phyloP scores from a whole-genome alignment of 2,113 vertebrate species.

The Myxocyprinus asiaticus region DNA sequence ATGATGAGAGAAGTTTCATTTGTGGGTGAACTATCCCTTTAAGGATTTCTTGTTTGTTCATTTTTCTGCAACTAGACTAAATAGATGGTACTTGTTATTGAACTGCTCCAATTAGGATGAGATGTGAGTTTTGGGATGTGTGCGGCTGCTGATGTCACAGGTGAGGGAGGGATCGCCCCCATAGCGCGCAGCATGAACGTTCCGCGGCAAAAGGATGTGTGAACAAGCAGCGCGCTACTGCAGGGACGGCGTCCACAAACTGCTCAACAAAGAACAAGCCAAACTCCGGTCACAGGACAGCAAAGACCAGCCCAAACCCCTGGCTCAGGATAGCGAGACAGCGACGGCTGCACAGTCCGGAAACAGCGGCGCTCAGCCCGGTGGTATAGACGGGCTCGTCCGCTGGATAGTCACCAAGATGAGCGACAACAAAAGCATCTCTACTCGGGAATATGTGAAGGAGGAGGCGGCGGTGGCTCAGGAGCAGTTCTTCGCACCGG shows the following conservation, averaged over 20 bases:
- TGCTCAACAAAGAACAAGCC: conserved; percentile 90
- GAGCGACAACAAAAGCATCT: conserved; percentile 89
- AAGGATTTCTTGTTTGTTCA: not conserved
- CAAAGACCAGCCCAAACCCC: conserved; percentile 72
- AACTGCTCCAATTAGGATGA: conserved; percentile 8
- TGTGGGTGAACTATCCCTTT: not conserved
- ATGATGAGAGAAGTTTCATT: too few species aligned
- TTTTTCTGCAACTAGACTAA: not conserved
- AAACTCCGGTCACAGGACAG: conserved; percentile 81
- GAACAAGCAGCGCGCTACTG: conserved; percentile 97
- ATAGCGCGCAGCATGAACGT: conserved; percentile 81
- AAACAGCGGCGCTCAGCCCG: conserved; percentile 81
- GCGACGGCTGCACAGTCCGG: conserved; percentile 82
- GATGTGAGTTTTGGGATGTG: conserved; percentile 61
- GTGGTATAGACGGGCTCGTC: conserved; percentile 93
- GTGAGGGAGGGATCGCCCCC: conserved; percentile 68
- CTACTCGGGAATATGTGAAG: conserved; percentile 78
- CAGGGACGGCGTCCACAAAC: conserved; percentile 95
- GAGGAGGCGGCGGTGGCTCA: conserved; percentile 77
- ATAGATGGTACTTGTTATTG: not conserved
- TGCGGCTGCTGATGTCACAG: conserved; percentile 67
- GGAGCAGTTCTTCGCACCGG: conserved; percentile 75
- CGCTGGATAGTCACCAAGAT: conserved; percentile 97
- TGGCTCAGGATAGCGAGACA: conserved; percentile 77
- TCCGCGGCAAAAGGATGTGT: conserved; percentile 90